Evolutionary conservation across 2,888 invertebrate species (phyloP), one percentile per base, ranked within the genome.

Genomic region (Helicoverpa assulta): DNA sequence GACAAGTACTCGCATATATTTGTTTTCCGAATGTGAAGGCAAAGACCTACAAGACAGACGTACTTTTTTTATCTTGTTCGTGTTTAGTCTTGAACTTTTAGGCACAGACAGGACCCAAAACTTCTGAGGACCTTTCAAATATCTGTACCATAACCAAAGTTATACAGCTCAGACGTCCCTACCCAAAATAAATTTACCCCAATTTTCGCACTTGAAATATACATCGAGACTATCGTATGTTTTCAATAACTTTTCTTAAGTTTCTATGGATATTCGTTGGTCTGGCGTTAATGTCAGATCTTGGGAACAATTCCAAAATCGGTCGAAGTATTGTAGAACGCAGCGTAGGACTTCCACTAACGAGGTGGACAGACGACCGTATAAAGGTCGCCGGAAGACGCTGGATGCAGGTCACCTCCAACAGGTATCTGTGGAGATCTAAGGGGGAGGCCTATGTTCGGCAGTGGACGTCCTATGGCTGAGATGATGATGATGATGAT

Each of bases 131-230:
- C 54, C 69, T 69, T 33, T 50, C 40, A 58, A 71, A 53, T 53
- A 53, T 40, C 56, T 14, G 7, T 68, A n/a, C 59, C 29, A 40
- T 26, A 60, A 37, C 18, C 21, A 21, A 76, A 58, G 7, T 58
- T 70, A 4, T 50, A 37, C 21, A 26, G 5, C 10, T 40, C 57
- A 12, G 8, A 16, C n/a, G 59, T 56, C 37, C 62, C 50, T 50
- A 37, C 18, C 37, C 26, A 52, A 63, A 77, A 67, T 58, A 63
- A 77, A 67, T 58, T 37, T 18, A 51, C 18, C 43, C 26, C 64
- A 73, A 78, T 71, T 63, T 77, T 56, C 56, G 77, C 65, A 71
- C 68, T 71, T 66, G 69, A 68, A 67, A 54, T 70, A 60, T 73
- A 78, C 69, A 74, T 84, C 74, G 65, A 62, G 68, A 67, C 60